Evolutionary conservation across 2,113 vertebrate genomes (phyloP), one percentile per base, ranked within the genome.

Genomic region (Labeo catla): DNA sequence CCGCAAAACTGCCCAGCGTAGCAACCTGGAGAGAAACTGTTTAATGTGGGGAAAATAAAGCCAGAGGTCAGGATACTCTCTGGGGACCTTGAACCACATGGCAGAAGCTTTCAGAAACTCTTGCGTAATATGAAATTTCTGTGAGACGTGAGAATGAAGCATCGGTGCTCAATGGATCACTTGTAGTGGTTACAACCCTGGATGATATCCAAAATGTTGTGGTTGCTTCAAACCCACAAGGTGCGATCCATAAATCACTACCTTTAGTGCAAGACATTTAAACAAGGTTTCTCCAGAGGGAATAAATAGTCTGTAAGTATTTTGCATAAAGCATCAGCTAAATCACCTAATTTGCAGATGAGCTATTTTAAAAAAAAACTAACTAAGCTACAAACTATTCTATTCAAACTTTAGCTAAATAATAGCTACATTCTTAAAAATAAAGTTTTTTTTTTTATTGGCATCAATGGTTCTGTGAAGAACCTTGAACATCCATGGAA

Each of bases 61-160:
- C 23, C 61, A 68, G n/a, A 36, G 80, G 68, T 52, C 63, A 82
- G 4, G 80, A 50, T 49, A 50, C 80, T 68, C 80, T 68, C n/a
- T 12, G 28, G 10, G 80, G 63, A 82, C 13, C 23, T 47, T 82
- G 23, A 68, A 47, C n/a, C 39, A 61, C n/a, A 36, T 16, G 4
- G 36, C 77, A 80, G 77, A n/a, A 66, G 79, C 36, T 81, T 81
- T 81, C 79, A 81, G 45, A 43, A 65, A 81, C 13, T 15, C 34
- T 16, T 52, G 8, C 12, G 10, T 49, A 66, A 81, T 50, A 66
- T 21, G 23, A 50, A 23, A 12, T 66, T 28, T 15, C 79, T 65
- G 61, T 9, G 54, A 43, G 52, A 39, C 7, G 52, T 36, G 1
- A 61, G 77, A 61, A 61, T 45, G 21, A 12, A 45, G 54, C 6